phyloP scores from a whole-genome alignment of 2,888 invertebrate genomes.

The Amphimallon solstitiale region DNA sequence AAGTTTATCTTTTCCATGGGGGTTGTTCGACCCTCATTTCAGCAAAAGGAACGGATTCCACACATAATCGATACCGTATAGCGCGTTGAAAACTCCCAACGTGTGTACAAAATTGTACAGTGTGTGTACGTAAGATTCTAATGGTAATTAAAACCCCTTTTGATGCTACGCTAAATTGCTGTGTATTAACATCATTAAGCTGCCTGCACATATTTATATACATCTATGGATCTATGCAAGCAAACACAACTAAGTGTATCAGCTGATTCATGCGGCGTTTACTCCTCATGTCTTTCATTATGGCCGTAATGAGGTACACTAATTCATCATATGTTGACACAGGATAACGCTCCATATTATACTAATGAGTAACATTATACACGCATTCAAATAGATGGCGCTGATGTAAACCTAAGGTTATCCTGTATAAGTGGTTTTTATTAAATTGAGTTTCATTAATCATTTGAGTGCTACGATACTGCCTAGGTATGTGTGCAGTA shows the following conservation, averaged over 20 bases:
- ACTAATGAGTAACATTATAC: slow-evolving; percentile 23
- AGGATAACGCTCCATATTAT: slow-evolving; percentile 18
- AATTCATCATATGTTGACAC: slow-evolving; percentile 31
- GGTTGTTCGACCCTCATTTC: background rate
- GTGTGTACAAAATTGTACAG: background rate
- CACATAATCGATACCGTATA: background rate
- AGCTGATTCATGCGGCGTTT: slow-evolving; percentile 7
- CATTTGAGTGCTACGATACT: too few relatives aligned
- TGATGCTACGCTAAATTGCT: too few relatives aligned
- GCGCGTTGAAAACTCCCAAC: background rate
- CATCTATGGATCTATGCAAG: too few relatives aligned
- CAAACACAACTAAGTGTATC: background rate
- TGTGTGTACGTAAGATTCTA: too few relatives aligned
- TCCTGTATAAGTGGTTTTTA: too few relatives aligned
- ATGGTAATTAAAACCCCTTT: too few relatives aligned
- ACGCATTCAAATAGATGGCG: background rate
- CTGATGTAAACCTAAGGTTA: too few relatives aligned
- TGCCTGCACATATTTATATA: too few relatives aligned
- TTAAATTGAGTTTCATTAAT: too few relatives aligned
- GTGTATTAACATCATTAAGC: too few relatives aligned
- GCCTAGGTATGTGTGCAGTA: too few relatives aligned
- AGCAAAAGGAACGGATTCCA: background rate
- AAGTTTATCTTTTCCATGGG: slow-evolving; percentile 1
- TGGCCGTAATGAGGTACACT: slow-evolving; percentile 14
- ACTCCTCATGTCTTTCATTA: slow-evolving; percentile 23